Base-by-base conservation (phyloP, 2,113 vertebrate species). In the Dasyornis broadbenti region DNA sequence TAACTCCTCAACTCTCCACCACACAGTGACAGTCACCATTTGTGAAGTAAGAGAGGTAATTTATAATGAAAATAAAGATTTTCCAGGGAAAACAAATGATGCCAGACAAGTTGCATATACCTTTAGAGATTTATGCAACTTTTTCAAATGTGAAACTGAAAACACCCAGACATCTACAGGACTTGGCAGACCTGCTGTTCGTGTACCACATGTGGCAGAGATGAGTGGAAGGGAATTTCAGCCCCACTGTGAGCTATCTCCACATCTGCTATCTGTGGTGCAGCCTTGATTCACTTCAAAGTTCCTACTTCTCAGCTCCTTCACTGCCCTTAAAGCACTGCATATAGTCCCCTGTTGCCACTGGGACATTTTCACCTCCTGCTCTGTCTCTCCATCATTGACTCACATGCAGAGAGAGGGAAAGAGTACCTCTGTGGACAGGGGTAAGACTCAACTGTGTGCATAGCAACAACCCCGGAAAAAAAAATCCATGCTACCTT, bases 51-150 rank as follows among this genome's bases (percentile, higher is more conserved):
- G 52, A 80, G 42, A 52, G 45, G 70, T 73, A 96, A 97, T 77
- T 96, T 89, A 90, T 70, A 92, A 42, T 61, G 73, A 96, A 97
- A 95, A 69, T 90, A 95, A 96, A 78, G n/a, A 52, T 79, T 61
- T 54, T 69, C 72, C 63, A 76, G 68, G 54, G 82, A 94, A 91
- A 93, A 89, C 26, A 95, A 96, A 89, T 42, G 2, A 89, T 73
- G 44, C 3, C 26, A 89, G 72, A 57, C 18, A 73, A 91, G 14
- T 42, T 73, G 23, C 15, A 30, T 72, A 61, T 27, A 79, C 40
- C 42, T 89, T 84, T 76, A 53, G 82, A 85, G 10, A 40, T 87
- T 79, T 33, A 23, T 14, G 10, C 11, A 47, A 8, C 10, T 47
- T 85, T 47, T 88, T 54, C 31, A 35, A 13, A 20, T 17, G 7